Base-by-base conservation (phyloP, 2,113 vertebrate genomes). In the Daubentonia madagascariensis region DNA sequence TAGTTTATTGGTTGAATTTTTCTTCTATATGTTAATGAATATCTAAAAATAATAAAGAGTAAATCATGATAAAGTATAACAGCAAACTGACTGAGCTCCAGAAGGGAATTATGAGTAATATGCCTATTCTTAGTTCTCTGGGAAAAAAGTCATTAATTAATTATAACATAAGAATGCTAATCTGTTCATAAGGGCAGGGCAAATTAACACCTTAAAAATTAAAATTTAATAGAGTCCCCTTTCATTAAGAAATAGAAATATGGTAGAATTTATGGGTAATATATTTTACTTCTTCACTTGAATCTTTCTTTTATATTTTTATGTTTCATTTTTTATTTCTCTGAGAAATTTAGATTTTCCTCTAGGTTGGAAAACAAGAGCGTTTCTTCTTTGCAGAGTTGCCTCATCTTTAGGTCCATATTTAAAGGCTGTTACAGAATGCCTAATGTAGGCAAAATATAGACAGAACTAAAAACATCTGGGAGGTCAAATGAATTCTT, bases 41-140 rank as follows among this genome's bases (percentile, higher is more conserved):
- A 75, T 68, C 40, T 92, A 72, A 87, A 94, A 80, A 75, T 92
- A 67, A 65, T 80, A 96, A 85, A 85, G 50, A 96, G 54, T 79
- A 95, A 95, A 65, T 86, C 35, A 68, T 61, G 75, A 88, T 91
- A 88, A 85, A 96, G 16, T 25, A 63, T 68, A 93, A 72, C 18
- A 35, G 68, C 67, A 90, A 76, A 54, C 10, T 87, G 59, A 28
- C 57, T 52, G 16, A 83, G 5, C 17, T 40, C 40, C 10, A 68
- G 72, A 94, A 94, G 50, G 84, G n/a, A 85, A 48, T 84, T 88
- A 43, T 78, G 89, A 85, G 73, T 50, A 96, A 61, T n/a, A 89
- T 35, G 54, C 1, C n/a, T 81, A 76, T 78, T 91, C 16, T 80
- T 72, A 45, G 2, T 6, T 75, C 37, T n/a, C 61, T 96, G 75